Percentiles rank a stretch among this genome's conserved stretches.
Conservation (phyloP, 2,113 vertebrate genomes). For the Zootoca vivipara region DNA sequence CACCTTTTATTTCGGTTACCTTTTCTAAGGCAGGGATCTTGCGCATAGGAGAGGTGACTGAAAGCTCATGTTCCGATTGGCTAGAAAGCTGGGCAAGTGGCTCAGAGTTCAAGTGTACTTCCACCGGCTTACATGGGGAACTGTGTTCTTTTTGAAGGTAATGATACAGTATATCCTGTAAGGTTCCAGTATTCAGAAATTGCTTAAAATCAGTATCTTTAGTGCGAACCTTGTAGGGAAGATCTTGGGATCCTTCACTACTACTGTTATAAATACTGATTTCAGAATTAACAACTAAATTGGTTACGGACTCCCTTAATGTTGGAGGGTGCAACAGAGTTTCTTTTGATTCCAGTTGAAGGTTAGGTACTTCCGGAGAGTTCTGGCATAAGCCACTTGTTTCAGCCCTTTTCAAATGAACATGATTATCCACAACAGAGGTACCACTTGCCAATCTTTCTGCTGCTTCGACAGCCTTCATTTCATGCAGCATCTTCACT, state of each 20-base stretch:
- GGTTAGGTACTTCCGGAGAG: conserved; percentile 20
- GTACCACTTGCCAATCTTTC: neutral
- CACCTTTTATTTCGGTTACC: no score
- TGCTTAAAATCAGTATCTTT: conserved; percentile 1
- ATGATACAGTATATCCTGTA: neutral
- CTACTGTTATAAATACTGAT: conserved; percentile 22
- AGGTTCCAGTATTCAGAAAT: neutral
- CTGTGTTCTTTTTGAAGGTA: conserved; percentile 29
- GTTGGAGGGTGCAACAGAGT: neutral
- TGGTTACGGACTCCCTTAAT: conserved; percentile 16
- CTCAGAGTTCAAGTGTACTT: conserved; percentile 13
- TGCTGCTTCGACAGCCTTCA: conserved; percentile 28
- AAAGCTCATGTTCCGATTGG: neutral
- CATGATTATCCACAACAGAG: conserved; percentile 30
- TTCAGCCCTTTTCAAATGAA: conserved; percentile 14
- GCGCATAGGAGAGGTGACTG: neutral
- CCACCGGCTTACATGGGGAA: neutral
- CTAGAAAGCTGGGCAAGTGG: neutral
- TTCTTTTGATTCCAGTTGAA: conserved; percentile 21
- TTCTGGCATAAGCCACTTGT: conserved; percentile 9
- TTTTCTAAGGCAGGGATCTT: fast-evolving
- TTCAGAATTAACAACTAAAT: conserved; percentile 27
- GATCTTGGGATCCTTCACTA: conserved; percentile 21
- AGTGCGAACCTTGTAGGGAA: neutral
- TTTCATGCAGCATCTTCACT: conserved; percentile 39